These are phyloP conservation scores for Sitophilus oryzae DNA, from an alignment of 1,140 invertebrate genomes.

Conservation along the genomic window DNA sequence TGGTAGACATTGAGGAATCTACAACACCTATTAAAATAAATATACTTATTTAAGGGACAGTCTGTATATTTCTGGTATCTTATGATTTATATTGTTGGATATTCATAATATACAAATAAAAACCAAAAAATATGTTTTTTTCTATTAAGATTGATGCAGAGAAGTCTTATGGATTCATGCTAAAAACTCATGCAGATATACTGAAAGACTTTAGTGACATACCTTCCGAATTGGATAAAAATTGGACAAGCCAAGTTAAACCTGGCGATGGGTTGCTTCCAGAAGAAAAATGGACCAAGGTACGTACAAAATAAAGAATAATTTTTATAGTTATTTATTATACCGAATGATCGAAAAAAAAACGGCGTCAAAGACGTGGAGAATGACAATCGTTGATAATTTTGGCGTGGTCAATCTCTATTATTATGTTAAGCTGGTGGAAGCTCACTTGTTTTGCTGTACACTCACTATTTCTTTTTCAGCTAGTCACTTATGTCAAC, in stretches of 20 bases:
- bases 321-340: constrained; percentile 1
- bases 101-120: too few species aligned
- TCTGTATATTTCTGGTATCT: too few species aligned
- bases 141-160: constrained; percentile 27
- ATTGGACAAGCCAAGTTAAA: constrained; percentile 47
- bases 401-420: too few species aligned
- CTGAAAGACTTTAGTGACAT: constrained; percentile 26
- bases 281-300: constrained; percentile 49
- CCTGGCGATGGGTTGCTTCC: constrained; percentile 52
- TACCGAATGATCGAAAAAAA: too few species aligned
- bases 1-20: too few species aligned
- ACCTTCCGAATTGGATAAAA: constrained; percentile 42
- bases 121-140: constrained; percentile 1
- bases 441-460: not conserved
- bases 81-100: not conserved
- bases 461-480: constrained; percentile 33
- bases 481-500: constrained; percentile 49
- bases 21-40: too few species aligned
- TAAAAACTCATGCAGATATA: constrained; percentile 21
- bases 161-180: constrained; percentile 14
- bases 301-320: constrained; percentile 35
- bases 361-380: too few species aligned
- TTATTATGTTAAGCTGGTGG: not conserved
- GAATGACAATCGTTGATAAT: too few species aligned
- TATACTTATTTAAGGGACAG: too few species aligned